These are phyloP conservation scores for Ischnura elegans DNA, from an alignment of 2,888 invertebrate species.

Conservation along the genomic window DNA sequence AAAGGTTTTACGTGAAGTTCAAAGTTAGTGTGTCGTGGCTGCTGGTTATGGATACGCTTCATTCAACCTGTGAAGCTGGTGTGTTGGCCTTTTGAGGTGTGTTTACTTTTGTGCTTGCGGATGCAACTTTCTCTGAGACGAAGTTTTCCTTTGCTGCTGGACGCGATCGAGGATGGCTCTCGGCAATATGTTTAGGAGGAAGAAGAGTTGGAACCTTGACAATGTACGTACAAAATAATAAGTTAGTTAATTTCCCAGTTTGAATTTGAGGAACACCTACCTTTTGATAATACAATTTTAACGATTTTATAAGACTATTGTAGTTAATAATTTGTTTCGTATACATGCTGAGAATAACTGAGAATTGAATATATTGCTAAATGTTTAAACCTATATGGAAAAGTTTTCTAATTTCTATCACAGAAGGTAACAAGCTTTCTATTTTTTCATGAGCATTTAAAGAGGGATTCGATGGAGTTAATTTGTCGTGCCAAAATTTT, in stretches of 20 bases:
- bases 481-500: too few relatives aligned
- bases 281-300: too few relatives aligned
- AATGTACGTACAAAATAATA: constrained; percentile 42
- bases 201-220: constrained; percentile 72
- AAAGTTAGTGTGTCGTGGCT: not conserved
- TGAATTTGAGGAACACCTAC: not conserved
- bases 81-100: not conserved
- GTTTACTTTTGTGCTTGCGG: not conserved
- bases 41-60: not conserved
- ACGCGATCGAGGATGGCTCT: constrained; percentile 60
- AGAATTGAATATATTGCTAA: too few relatives aligned
- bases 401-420: too few relatives aligned
- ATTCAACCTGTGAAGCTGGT: not conserved
- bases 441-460: too few relatives aligned
- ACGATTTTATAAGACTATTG: too few relatives aligned
- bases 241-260: not conserved
- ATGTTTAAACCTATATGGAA: too few relatives aligned
- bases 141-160: not conserved
- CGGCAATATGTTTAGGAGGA: constrained; percentile 73
- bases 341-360: too few relatives aligned
- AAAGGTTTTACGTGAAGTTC: not conserved
- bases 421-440: too few relatives aligned
- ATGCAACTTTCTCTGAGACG: not conserved
- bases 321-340: too few relatives aligned
- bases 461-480: too few relatives aligned